A percentile compares a stretch with the other conserved stretches of the same genome.
Evolutionary conservation across 2,888 invertebrate species (phyloP).

Genomic region (Limnephilus marmoratus): DNA sequence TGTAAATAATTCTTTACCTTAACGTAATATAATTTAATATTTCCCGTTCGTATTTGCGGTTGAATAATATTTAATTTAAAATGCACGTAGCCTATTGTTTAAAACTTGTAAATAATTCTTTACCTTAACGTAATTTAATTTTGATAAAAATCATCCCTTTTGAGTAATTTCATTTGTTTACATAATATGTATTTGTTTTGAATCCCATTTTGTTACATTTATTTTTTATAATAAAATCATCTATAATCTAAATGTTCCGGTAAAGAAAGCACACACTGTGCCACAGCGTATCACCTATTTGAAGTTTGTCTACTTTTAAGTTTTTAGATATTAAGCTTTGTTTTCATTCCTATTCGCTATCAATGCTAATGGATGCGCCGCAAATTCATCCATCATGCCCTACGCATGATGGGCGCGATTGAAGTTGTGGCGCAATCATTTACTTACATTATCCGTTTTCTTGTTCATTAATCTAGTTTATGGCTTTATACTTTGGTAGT

Average conservation of each 20-base stretch:
- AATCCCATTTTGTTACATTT: neutral
- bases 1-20: constrained; percentile 9
- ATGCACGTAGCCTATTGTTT: constrained; percentile 2
- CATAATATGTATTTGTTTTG: constrained; percentile 17
- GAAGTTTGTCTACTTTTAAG: no score
- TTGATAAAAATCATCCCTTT: neutral
- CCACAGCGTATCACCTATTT: neutral
- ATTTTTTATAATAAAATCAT: neutral
- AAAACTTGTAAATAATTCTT: neutral
- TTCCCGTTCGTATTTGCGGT: neutral
- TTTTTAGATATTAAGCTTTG: no score
- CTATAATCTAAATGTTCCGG: neutral
- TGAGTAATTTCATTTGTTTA: neutral
- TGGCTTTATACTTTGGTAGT: no score
- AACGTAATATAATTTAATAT: neutral
- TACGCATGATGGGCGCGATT: no score
- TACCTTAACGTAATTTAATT: neutral
- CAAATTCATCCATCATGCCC: no score
- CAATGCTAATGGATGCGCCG: no score
- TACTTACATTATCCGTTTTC: no score
- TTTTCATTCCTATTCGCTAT: no score
- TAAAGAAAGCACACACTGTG: neutral
- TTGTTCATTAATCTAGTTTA: no score
- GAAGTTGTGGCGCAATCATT: no score
- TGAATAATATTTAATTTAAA: neutral